These are phyloP conservation scores for Natrix natrix DNA, from an alignment of 2,797 vertebrate genomes.

Conservation along the genomic window DNA sequence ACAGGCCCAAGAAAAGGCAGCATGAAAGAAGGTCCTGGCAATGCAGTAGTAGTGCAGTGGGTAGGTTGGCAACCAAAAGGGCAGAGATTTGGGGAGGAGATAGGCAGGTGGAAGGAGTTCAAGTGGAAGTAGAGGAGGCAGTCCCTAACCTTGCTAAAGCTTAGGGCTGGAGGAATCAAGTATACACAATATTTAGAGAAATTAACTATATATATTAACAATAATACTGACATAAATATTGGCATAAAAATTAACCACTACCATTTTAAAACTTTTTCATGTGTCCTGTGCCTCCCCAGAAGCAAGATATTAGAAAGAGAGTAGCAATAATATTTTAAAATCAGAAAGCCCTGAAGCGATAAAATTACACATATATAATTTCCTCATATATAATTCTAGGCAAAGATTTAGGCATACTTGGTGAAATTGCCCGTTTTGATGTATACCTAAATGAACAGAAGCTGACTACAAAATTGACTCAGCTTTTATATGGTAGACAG, in stretches of 20 bases:
- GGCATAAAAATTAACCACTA: background rate
- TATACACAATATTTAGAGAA: background rate
- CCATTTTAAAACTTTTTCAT: background rate
- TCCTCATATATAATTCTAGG: background rate
- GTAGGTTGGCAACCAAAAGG: background rate
- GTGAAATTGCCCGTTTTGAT: background rate
- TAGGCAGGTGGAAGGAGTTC: background rate
- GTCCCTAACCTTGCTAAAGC: background rate
- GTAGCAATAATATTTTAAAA: background rate
- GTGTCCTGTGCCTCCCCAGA: background rate
- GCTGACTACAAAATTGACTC: background rate
- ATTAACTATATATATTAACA: background rate
- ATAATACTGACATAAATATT: background rate
- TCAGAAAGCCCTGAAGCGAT: background rate
- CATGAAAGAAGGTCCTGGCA: background rate
- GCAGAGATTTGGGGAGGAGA: background rate
- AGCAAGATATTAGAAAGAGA: background rate
- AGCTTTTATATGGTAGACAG: background rate
- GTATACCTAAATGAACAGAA: background rate
- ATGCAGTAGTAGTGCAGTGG: background rate
- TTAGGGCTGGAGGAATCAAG: background rate
- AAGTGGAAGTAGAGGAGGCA: background rate
- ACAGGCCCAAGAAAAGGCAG: background rate
- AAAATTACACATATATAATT: background rate
- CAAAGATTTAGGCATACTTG: background rate